Conservation (phyloP, 1,140 invertebrate genomes). For the Cotesia vestalis region DNA sequence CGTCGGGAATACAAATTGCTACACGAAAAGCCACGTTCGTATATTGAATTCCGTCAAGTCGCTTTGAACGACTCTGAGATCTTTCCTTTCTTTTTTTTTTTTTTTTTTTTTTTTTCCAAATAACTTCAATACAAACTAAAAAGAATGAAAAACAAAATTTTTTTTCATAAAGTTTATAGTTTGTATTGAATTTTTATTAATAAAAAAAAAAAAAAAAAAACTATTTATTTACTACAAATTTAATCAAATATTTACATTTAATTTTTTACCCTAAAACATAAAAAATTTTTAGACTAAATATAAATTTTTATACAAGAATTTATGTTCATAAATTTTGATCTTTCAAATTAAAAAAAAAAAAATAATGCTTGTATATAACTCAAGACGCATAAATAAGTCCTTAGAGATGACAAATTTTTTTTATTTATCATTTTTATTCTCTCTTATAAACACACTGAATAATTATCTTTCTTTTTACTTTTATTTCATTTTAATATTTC, state of each 20-base stretch:
- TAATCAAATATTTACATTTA: too few relatives aligned
- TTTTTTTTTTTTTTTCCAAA: background rate
- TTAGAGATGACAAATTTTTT: background rate
- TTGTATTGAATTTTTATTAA: too few relatives aligned
- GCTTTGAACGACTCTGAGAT: slow-evolving; percentile 18
- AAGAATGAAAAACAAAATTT: too few relatives aligned
- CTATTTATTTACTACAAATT: too few relatives aligned
- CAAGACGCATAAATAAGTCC: slow-evolving; percentile 10
- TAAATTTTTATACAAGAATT: too few relatives aligned
- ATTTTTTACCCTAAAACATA: too few relatives aligned
- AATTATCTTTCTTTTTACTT: background rate
- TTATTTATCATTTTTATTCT: background rate
- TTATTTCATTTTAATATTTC: slow-evolving; percentile 1
- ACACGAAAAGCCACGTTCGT: slow-evolving; percentile 34
- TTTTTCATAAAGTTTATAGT: too few relatives aligned
- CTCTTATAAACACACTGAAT: too few relatives aligned
- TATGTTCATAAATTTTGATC: too few relatives aligned
- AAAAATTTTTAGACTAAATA: too few relatives aligned
- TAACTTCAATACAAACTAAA: too few relatives aligned
- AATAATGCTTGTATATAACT: slow-evolving; percentile 15
- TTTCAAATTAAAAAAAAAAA: slow-evolving; percentile 5
- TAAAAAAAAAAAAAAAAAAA: too few relatives aligned
- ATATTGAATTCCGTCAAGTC: slow-evolving; percentile 33
- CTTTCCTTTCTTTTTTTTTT: slow-evolving; percentile 1
- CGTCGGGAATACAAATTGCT: slow-evolving; percentile 40